Base-by-base conservation (phyloP, 2,797 vertebrate genomes). In the Artibeus lituratus region DNA sequence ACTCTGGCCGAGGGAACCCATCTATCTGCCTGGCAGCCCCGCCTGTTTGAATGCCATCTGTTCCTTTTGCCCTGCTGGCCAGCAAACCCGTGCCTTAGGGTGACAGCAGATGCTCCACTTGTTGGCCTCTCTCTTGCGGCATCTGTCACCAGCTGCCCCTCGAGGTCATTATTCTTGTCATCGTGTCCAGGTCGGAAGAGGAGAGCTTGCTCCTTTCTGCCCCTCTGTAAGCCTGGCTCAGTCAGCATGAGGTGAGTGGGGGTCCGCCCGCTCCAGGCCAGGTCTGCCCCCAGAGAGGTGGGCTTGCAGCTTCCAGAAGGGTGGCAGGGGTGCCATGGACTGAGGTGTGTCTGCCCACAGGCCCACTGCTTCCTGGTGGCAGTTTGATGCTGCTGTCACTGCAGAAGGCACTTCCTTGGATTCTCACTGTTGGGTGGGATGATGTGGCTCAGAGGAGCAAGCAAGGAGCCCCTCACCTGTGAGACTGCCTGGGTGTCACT, bases 1-100 rank as follows among this genome's bases (percentile, higher is more conserved):
- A 2, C 9, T 0, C 16, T 0, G 10, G 3, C 32, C 21, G 9
- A n/a, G 12, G 69, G 3, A 14, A 32, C 0, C 3, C 37, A 11
- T 15, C 29, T n/a, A 22, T 19, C 15, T 22, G 53, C 51, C 74
- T 9, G 0, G 24, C 65, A 32, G 10, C 29, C n/a, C 87, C 10
- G 6, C 22, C 57, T 16, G 3, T n/a, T 29, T 57, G 74, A 67
- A 21, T 26, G 21, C 74, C 49, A 24, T 81, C 53, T 78, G 74
- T 72, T 29, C 3, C 4, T 32, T 62, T 29, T 32, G 35, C 86
- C 59, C 57, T 55, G 53, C 67, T 73, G 70, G 37, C 29, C 16
- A 24, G 51, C 26, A 24, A 11, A n/a, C 85, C 74, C 6, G 0
- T 78, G 78, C 72, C 81, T 53, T 9, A 11, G 42, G 42, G 42